phyloP scores from a whole-genome alignment of 2,797 vertebrate genomes.

The Helicolenus hilgendorfi region DNA sequence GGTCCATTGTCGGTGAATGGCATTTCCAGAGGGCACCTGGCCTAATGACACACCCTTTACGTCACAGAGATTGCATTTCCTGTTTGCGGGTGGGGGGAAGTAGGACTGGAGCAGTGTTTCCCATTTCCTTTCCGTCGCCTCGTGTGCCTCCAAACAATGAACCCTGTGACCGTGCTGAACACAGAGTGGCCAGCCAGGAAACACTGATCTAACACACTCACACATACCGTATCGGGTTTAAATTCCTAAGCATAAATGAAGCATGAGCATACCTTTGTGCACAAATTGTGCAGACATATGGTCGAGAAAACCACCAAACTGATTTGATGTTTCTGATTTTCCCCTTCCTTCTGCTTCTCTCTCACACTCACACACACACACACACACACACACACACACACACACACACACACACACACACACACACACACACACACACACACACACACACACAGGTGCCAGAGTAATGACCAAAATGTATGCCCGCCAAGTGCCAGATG shows the following conservation, averaged over 20 bases:
- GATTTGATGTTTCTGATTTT: neutral
- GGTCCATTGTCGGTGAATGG: constrained; percentile 44
- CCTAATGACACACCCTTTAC: constrained; percentile 24
- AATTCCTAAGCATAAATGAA: constrained; percentile 20
- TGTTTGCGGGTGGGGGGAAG: constrained; percentile 22
- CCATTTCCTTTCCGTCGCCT: constrained; percentile 59
- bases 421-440: neutral
- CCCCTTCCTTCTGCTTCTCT: neutral
- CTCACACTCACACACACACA: neutral
- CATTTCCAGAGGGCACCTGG: constrained; percentile 67
- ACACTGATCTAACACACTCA: constrained; percentile 13
- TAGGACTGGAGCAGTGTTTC: constrained; percentile 47
- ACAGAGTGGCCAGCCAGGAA: constrained; percentile 45
- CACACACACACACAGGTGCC: constrained; percentile 23
- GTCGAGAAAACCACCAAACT: neutral
- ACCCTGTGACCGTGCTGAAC: constrained; percentile 1
- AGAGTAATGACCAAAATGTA: constrained; percentile 46
- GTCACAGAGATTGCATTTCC: constrained; percentile 67
- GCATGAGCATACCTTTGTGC: neutral
- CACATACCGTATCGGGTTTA: neutral
- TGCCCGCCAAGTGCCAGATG: constrained; percentile 45
- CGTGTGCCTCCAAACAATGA: constrained; percentile 70
- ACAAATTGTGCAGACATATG: neutral
- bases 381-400: neutral
- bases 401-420: constrained; percentile 4